Evolutionary conservation across 2,888 invertebrate genomes (phyloP).

Genomic region (Strigamia crassipes): DNA sequence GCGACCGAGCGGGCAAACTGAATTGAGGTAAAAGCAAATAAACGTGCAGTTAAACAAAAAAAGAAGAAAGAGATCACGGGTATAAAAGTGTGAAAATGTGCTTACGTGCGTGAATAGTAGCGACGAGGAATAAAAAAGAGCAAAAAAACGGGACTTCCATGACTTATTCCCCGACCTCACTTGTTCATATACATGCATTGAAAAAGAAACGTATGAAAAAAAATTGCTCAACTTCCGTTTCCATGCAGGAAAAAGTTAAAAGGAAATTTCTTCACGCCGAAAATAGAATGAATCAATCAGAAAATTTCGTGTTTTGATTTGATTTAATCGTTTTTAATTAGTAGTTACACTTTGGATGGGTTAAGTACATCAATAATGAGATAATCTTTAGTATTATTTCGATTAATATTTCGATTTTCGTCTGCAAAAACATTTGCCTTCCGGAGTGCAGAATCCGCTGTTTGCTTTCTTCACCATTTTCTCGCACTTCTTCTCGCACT

Average conservation of each 20-base stretch:
- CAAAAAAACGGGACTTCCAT: not conserved
- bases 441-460: not conserved
- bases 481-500: not conserved
- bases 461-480: not conserved
- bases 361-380: too few species aligned
- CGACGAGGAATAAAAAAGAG: not conserved
- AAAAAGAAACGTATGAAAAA: not conserved
- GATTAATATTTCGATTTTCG: not conserved
- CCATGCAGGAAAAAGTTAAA: constrained; percentile 17
- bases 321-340: not conserved
- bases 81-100: not conserved
- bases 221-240: constrained; percentile 39
- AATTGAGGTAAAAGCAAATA: not conserved
- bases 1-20: not conserved
- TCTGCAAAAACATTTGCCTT: not conserved
- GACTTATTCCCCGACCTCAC: constrained; percentile 26
- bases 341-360: not conserved
- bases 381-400: not conserved
- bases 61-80: not conserved
- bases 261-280: constrained; percentile 35
- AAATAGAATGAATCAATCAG: constrained; percentile 29
- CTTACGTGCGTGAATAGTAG: not conserved
- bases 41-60: not conserved
- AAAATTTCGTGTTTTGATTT: not conserved
- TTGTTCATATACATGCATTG: not conserved